Percentiles rank a stretch among this genome's conserved stretches.
phyloP scores from a whole-genome alignment of 2,888 invertebrate genomes.

The Athalia rosae region DNA sequence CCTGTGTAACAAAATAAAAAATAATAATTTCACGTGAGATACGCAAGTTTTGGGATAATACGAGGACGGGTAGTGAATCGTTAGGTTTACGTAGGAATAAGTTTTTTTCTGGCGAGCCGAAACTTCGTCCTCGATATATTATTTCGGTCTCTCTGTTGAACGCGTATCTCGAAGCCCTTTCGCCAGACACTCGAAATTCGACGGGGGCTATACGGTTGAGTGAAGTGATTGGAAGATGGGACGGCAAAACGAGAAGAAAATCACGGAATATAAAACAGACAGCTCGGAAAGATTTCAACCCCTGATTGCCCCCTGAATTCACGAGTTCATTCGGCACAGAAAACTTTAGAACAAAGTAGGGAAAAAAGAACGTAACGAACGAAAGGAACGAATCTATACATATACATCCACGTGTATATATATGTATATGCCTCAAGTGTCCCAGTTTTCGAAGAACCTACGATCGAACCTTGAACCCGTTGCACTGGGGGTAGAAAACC shows the following conservation, averaged over 20 bases:
- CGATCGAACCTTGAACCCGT: background rate
- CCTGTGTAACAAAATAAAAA: background rate
- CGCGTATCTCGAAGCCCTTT: background rate
- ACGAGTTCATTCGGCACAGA: background rate
- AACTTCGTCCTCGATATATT: background rate
- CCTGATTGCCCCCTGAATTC: background rate
- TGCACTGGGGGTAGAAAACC: background rate
- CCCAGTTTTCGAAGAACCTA: background rate
- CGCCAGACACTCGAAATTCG: background rate
- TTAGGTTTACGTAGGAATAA: background rate
- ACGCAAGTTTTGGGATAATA: background rate
- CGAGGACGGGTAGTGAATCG: background rate
- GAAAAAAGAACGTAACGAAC: background rate
- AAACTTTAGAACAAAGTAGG: background rate
- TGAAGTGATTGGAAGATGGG: slow-evolving; percentile 7
- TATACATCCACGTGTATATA: background rate
- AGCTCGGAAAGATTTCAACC: slow-evolving; percentile 6
- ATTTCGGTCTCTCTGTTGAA: slow-evolving; percentile 10
- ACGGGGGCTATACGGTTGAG: background rate
- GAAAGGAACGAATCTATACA: background rate
- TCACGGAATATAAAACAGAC: slow-evolving; percentile 2
- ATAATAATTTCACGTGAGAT: background rate
- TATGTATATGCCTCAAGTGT: background rate
- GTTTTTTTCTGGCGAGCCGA: background rate
- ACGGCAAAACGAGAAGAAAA: background rate